Percentiles rank a stretch among this genome's conserved stretches.
Conservation (phyloP, 2,113 vertebrate species). For the Limnothrissa miodon region DNA sequence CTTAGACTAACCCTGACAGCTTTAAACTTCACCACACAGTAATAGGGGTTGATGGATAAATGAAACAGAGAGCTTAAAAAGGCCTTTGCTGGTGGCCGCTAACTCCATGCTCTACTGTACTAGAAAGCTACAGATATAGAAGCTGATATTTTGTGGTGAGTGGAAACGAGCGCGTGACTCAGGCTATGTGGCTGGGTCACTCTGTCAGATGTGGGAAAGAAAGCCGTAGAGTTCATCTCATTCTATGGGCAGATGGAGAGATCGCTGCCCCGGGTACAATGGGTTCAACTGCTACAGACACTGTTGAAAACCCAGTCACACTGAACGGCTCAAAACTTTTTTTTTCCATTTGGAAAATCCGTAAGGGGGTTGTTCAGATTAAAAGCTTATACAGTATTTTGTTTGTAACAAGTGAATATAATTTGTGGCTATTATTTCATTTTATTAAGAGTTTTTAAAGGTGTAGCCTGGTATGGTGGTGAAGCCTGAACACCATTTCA, state of each 20-base stretch:
- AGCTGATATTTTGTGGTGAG: background rate
- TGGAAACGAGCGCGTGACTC: background rate
- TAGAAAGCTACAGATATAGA: background rate
- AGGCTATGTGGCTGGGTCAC: background rate
- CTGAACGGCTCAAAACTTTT: constrained; percentile 61
- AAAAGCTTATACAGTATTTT: constrained; percentile 28
- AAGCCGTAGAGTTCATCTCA: background rate
- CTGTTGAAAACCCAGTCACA: constrained; percentile 50
- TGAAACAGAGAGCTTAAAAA: background rate
- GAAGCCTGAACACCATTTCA: background rate
- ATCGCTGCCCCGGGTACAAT: background rate
- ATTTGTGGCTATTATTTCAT: background rate
- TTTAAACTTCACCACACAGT: background rate
- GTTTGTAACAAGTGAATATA: background rate
- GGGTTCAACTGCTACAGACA: constrained; percentile 46
- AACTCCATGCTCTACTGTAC: background rate
- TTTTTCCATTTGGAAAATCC: constrained; percentile 47
- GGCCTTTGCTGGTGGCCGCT: background rate
- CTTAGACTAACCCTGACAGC: background rate
- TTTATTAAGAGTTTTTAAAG: background rate
- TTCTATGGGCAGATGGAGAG: background rate
- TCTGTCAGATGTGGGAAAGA: background rate
- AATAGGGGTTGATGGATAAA: background rate
- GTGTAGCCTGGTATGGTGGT: background rate
- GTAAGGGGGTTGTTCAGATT: constrained; percentile 40